These are phyloP conservation scores for Cladopsammia gracilis DNA, from an alignment of 64 coral and sea anemone species.

Conservation along the genomic window DNA sequence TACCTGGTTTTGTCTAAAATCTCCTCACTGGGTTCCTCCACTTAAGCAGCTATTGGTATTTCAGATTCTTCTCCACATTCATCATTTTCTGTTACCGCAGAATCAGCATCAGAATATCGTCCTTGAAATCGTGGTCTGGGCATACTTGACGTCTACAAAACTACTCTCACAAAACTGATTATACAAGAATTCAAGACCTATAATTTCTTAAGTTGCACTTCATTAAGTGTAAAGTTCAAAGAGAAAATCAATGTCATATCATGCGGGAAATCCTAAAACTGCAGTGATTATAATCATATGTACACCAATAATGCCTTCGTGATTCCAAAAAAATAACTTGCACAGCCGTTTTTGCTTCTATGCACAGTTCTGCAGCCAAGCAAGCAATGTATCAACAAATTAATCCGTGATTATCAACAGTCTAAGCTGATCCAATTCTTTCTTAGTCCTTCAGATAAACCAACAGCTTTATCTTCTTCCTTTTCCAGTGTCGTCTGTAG, in stretches of 20 bases:
- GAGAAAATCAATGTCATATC: background rate
- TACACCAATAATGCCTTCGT: no score
- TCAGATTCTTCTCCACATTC: conserved; percentile 61
- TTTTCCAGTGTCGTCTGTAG: background rate
- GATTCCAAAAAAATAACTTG: no score
- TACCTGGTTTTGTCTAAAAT: conserved; percentile 27
- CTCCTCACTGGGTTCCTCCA: conserved; percentile 1
- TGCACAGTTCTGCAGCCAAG: no score
- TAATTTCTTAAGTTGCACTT: no score
- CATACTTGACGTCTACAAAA: background rate
- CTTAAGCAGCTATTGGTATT: conserved; percentile 22
- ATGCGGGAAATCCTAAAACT: no score
- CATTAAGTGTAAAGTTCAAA: no score
- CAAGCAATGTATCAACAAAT: background rate
- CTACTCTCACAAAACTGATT: no score
- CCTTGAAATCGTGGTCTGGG: conserved; percentile 9
- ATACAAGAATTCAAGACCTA: no score
- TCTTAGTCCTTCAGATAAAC: background rate
- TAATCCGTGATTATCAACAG: background rate
- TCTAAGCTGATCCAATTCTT: conserved; percentile 4
- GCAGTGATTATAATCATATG: no score
- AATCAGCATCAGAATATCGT: conserved; percentile 53
- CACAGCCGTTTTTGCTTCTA: no score
- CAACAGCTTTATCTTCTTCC: background rate
- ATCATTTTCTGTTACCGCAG: conserved; percentile 47